Conservation (phyloP, 2,113 vertebrate genomes). For the Odocoileus hemionus region DNA sequence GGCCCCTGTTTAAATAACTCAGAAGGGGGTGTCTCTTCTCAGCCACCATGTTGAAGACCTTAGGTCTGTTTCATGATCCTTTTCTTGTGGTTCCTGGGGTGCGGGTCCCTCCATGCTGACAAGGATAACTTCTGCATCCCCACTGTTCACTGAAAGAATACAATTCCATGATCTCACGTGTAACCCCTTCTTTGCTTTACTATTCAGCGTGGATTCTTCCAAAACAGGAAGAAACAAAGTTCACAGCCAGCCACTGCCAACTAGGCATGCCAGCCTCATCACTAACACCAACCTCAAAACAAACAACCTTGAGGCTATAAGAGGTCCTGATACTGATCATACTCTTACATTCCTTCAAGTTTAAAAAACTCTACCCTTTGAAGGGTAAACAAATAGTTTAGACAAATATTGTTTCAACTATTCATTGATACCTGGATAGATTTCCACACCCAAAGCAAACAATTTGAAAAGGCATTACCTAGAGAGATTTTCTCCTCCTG, state of each 20-base stretch:
- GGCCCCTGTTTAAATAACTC: not conserved
- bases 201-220: not conserved
- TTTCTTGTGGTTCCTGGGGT: not conserved
- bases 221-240: not conserved
- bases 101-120: not conserved
- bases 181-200: not conserved
- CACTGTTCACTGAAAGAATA: not conserved
- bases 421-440: not conserved
- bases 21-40: not conserved
- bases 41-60: not conserved
- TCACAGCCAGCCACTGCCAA: no score
- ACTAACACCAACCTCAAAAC: not conserved
- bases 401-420: not conserved
- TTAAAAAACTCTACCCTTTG: not conserved
- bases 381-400: not conserved
- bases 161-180: not conserved
- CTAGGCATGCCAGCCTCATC: rapidly evolving
- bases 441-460: not conserved
- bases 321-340: not conserved
- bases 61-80: not conserved
- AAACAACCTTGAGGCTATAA: not conserved
- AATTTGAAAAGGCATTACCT: not conserved
- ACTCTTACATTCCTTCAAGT: not conserved
- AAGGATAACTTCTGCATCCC: not conserved
- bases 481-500: not conserved